Evolutionary conservation across 2,888 invertebrate species (phyloP).

Genomic region (Cyaniris semiargus): DNA sequence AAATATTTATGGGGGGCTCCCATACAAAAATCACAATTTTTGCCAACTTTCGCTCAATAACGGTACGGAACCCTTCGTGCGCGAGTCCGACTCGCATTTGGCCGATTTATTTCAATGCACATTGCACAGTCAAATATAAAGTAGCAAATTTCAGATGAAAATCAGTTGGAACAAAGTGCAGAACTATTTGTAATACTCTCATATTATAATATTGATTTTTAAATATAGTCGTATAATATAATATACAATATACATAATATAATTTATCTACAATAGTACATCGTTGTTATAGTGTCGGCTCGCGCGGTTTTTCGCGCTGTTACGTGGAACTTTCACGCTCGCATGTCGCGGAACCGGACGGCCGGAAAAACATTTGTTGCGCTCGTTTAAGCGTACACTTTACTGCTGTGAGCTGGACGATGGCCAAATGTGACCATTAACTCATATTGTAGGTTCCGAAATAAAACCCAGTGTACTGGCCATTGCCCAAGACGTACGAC

Average conservation of each 20-base stretch:
- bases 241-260: not conserved
- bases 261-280: conserved; percentile 9
- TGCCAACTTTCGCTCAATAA: too few relatives aligned
- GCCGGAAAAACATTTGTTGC: conserved; percentile 41
- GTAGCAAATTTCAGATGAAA: too few relatives aligned
- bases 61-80: too few relatives aligned
- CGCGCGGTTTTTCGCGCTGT: conserved; percentile 41
- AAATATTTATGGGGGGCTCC: too few relatives aligned
- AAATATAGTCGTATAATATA: not conserved
- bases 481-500: too few relatives aligned
- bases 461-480: too few relatives aligned
- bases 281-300: not conserved
- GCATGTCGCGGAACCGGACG: conserved; percentile 50
- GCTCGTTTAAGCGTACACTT: conserved; percentile 28
- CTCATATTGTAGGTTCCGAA: not conserved
- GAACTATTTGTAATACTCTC: too few relatives aligned
- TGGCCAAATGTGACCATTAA: not conserved
- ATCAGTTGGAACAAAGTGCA: too few relatives aligned
- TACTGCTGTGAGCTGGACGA: not conserved
- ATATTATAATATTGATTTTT: not conserved
- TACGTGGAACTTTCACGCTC: conserved; percentile 49
- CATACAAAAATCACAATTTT: too few relatives aligned
- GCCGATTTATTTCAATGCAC: too few relatives aligned
- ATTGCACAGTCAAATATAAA: too few relatives aligned
- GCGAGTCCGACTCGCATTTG: too few relatives aligned